Evolutionary conservation across 2,113 vertebrate genomes (phyloP), one percentile per base, ranked within the genome.

Genomic region (Spermophilus dauricus): DNA sequence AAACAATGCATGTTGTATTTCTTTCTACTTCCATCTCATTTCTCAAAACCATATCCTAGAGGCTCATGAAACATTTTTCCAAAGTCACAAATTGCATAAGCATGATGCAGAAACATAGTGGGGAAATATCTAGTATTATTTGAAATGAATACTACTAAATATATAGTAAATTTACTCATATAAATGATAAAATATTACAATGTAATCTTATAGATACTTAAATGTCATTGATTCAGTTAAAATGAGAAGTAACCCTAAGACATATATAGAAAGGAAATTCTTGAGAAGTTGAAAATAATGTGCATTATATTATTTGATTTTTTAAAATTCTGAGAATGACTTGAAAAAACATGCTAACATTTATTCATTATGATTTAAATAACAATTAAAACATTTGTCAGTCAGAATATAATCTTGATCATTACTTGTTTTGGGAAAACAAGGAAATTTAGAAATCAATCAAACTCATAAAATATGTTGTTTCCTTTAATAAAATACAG

Each of bases 1-100:
- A 94, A 93, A 69, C 65, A 93, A 91, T 81, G 2, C 48, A 88
- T n/a, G n/a, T 86, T 85, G 80, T 81, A 72, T 78, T 91, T 24
- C 18, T 86, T 69, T 76, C 4, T 39, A 61, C 6, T 10, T 48
- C 37, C 9, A 18, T 56, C 39, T 61, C 42, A 56, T 85, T 89
- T 81, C 75, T 72, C 12, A 87, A 14, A 75, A 86, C 10, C 4
- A 48, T 45, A 16, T n/a, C 11, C 1, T 86, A 63, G 1, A 39
- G 39, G 3, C 8, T 61, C 45, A 0, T 14, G 61, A 56, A 51
- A 94, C 81, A 2, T 34, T 26, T 77, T 92, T 84, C 56, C 61
- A 82, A 94, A 78, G 61, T 51, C 45, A 94, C 16, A 24, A 45
- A 83, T 85, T 92, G 39, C 17, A 42, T 53, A 20, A 91, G 22